Percentiles rank a stretch among this genome's conserved stretches.
These are phyloP conservation scores for Erynnis tages DNA, from an alignment of 2,888 invertebrate species.

Conservation along the genomic window DNA sequence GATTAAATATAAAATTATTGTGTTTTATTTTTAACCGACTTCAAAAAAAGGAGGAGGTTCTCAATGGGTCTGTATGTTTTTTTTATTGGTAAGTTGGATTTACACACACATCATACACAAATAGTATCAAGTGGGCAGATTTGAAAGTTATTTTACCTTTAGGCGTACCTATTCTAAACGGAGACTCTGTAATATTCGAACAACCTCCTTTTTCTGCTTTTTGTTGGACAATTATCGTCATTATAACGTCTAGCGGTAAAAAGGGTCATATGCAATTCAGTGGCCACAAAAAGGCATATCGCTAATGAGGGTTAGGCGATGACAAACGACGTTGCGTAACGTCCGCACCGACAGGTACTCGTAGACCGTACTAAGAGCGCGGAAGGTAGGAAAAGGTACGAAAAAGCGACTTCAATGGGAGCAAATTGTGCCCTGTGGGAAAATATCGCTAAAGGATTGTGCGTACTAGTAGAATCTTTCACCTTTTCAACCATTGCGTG, in stretches of 20 bases:
- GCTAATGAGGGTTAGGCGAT: constrained; percentile 21
- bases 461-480: background rate
- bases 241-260: background rate
- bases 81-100: too few relatives aligned
- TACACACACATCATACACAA: too few relatives aligned
- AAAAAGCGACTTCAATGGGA: constrained; percentile 17
- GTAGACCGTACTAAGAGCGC: constrained; percentile 6
- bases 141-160: too few relatives aligned
- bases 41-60: too few relatives aligned
- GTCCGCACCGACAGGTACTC: constrained; percentile 5
- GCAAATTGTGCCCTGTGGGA: constrained; percentile 18
- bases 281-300: background rate
- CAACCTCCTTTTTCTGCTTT: background rate
- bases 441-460: constrained; percentile 5
- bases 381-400: constrained; percentile 12
- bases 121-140: too few relatives aligned
- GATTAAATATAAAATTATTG: too few relatives aligned
- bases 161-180: too few relatives aligned
- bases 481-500: too few relatives aligned
- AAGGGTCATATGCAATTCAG: constrained; percentile 7
- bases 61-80: too few relatives aligned
- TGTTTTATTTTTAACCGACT: too few relatives aligned
- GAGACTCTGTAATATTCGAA: background rate
- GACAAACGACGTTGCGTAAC: constrained; percentile 21
- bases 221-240: constrained; percentile 2